These are phyloP conservation scores for Furcula furcula DNA, from an alignment of 2,888 invertebrate genomes.

Conservation along the genomic window DNA sequence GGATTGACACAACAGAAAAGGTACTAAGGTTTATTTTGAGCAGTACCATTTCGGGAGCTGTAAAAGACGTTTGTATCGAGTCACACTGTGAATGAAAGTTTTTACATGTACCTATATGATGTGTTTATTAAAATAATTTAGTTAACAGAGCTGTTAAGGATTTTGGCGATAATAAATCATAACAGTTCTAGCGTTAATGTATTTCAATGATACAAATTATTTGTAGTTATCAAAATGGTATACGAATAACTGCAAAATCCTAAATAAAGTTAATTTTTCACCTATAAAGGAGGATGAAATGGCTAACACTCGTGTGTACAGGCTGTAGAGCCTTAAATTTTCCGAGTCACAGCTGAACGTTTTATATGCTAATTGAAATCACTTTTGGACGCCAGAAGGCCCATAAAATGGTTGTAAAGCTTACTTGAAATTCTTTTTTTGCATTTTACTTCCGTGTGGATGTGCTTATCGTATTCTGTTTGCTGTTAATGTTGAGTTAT, in stretches of 20 bases:
- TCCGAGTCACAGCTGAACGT: slow-evolving; percentile 33
- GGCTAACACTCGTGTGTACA: slow-evolving; percentile 20
- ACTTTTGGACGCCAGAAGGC: slow-evolving; percentile 24
- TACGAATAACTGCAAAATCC: neutral
- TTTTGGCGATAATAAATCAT: too few species aligned
- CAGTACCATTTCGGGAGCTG: too few species aligned
- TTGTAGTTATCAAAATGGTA: too few species aligned
- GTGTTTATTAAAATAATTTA: too few species aligned
- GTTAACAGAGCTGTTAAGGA: too few species aligned
- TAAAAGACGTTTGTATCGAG: too few species aligned
- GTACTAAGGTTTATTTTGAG: too few species aligned
- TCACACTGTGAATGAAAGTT: too few species aligned
- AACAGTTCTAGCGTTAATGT: too few species aligned
- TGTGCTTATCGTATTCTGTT: slow-evolving; percentile 1
- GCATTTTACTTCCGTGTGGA: slow-evolving; percentile 4
- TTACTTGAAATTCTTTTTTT: slow-evolving; percentile 17
- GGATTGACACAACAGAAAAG: too few species aligned
- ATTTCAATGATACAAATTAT: too few species aligned
- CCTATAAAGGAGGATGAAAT: neutral
- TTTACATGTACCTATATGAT: too few species aligned
- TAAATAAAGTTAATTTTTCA: neutral
- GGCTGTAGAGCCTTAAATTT: slow-evolving; percentile 33
- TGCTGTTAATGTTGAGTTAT: neutral
- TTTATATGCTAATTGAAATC: slow-evolving; percentile 53
- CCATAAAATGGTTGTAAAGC: slow-evolving; percentile 32